Evolutionary conservation across 1,140 invertebrate species (phyloP), one percentile per base, ranked within the genome.

Genomic region (Procambarus virginalis): DNA sequence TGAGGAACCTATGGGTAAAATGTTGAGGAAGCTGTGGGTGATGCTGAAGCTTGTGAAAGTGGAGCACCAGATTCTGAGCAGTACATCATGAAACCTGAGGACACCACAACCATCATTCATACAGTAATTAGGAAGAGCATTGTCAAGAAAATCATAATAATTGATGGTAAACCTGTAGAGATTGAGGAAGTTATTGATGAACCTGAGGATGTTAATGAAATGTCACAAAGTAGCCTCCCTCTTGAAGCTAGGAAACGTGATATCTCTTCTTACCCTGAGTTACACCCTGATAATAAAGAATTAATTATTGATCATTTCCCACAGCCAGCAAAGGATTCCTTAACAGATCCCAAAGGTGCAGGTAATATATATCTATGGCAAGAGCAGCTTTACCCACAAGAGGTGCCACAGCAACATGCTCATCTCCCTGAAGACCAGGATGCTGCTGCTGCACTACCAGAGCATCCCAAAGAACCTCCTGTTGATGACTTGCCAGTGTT

Each of bases 241-340:
- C 78, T 60, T 88, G 86, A 70, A 76, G 78, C 48, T 88, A 45
- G 64, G 68, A 88, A 81, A 51, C 64, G 64, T 80, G 86, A 79
- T 79, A 51, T 68, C 82, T 45, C 73, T 58, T 55, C 79, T 81
- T 51, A 48, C 64, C 51, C 64, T 51, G 79, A 83, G 80, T 60
- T 51, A 46, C 49, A 22, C 75, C 51, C 17, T 76, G 81, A 83
- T 77, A 58, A 46, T 55, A 89, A 55, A 64, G 70, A 89, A 89
- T 89, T 89, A 83, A 89, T 84, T 81, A 78, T 84, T 84, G 87
- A 89, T 77, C 87, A 83, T 89, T 81, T 88, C 86, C 86, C 86
- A 89, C 80, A 89, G 81, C 87, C 87, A 77, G 87, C 87, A 84
- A 89, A 83, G 87, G 81, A 89, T 84, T 84, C 81, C 45, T 89